These are phyloP conservation scores for Ferdinandea cuprea DNA, from an alignment of 2,888 invertebrate genomes.

Conservation along the genomic window DNA sequence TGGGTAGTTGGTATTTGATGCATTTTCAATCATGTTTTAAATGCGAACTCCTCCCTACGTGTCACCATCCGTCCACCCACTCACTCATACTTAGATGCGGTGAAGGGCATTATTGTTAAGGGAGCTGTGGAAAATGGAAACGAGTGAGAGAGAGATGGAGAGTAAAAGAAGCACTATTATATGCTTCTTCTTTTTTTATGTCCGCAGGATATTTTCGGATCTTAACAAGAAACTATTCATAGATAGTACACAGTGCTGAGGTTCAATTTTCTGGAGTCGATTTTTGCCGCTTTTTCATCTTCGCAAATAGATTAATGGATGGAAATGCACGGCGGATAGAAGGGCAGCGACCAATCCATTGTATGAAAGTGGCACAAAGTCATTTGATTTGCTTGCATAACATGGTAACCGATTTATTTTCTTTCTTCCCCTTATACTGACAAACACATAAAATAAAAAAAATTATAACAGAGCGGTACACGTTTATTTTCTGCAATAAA, in stretches of 20 bases:
- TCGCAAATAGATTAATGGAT: constrained; percentile 63
- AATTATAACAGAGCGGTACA: constrained; percentile 23
- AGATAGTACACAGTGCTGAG: constrained; percentile 53
- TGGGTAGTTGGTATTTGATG: constrained; percentile 47
- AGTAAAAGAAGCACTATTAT: constrained; percentile 53
- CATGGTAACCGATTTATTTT: constrained; percentile 15
- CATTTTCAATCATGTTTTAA: constrained; percentile 67
- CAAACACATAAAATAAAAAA: constrained; percentile 4
- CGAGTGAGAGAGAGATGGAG: too few species aligned
- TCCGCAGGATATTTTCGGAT: constrained; percentile 56
- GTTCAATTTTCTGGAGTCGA: constrained; percentile 63
- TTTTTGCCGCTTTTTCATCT: constrained; percentile 34
- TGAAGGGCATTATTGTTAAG: constrained; percentile 33
- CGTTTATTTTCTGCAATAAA: constrained; percentile 39
- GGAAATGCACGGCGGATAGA: background rate
- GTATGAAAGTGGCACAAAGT: constrained; percentile 55
- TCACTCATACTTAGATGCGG: background rate
- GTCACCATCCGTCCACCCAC: background rate
- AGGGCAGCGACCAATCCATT: constrained; percentile 39
- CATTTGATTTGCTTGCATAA: constrained; percentile 63
- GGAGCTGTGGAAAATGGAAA: constrained; percentile 29
- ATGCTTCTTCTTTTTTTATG: constrained; percentile 21
- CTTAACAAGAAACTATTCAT: constrained; percentile 63
- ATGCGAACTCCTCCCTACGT: constrained; percentile 26
- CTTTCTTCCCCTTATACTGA: constrained; percentile 13